Base-by-base conservation (phyloP, 2,113 vertebrate species). In the Tichodroma muraria region DNA sequence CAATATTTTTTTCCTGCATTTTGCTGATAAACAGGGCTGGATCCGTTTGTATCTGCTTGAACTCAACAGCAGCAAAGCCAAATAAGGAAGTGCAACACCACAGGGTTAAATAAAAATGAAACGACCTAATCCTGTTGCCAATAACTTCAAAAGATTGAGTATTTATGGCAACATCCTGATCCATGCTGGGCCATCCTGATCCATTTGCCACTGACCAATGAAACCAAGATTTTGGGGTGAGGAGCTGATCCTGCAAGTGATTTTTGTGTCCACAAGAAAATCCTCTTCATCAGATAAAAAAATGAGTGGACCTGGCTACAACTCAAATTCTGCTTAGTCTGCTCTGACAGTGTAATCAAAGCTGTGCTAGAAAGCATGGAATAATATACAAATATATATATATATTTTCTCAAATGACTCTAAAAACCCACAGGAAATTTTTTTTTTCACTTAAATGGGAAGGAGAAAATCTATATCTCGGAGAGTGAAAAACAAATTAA, bases 401-500 rank as follows among this genome's bases (percentile, higher is more conserved):
- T 84, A 33, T 95, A 6, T 95, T 93, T 94, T 60, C 93, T 97
- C 96, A 86, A 91, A 91, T 90, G 16, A 91, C 72, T 94, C 47
- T 56, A 80, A 82, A 76, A 93, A 95, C 85, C 85, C 91, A 94
- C 71, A 93, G 89, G 94, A 94, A 60, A 5, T 53, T 81, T 81
- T 80, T 73, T 69, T 60, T 92, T 78, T 66, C n/a, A 75, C 87
- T 94, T 95, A 96, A 95, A 78, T 88, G n/a, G 65, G 84, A 94
- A 91, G 60, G 22, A 91, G 87, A 90, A 95, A 97, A 96, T 94
- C 93, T 86, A 90, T 97, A 96, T 94, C 94, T 91, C 35, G 3
- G 76, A 95, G 91, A 96, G 70, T 82, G 91, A 93, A 97, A 96
- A 95, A 96, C 93, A 96, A 95, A 96, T 97, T 96, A 97, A 94